Evolutionary conservation across 2,888 invertebrate species (phyloP), one percentile per base, ranked within the genome.

Genomic region (Adela reaumurella): DNA sequence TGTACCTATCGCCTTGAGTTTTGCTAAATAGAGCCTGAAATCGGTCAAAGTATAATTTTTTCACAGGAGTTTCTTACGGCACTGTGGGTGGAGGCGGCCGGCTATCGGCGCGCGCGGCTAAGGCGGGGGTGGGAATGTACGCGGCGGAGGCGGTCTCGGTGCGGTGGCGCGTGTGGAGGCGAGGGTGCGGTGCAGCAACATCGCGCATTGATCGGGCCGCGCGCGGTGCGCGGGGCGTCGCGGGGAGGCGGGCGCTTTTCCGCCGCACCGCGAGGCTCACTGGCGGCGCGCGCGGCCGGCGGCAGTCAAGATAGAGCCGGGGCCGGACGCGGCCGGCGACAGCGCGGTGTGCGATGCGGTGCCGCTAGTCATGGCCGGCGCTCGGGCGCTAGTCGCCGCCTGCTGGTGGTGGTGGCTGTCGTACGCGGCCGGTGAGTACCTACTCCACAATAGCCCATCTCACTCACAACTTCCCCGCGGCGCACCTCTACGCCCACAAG

Each of bases 381-480:
- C 74, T 74, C 77, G 77, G 78, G 72, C 79, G 77, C 79, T 79
- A 72, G 71, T 73, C 65, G 70, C 73, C 77, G 76, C 68, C 70
- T 74, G 71, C 70, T 74, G 68, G 67, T 72, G 70, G 71, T 74
- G 74, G 77, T 78, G 77, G 78, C 74, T 78, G 68, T 69, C 70
- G 61, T 64, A 68, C 64, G 70, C 77, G 71, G 73, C 76, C 77
- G 79, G 79, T 80, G 62, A 78, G 78, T 78, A 70, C 67, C 17
- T 47, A 45, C 48, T n/a, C n/a, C n/a, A n/a, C n/a, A n/a, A n/a
- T n/a, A n/a, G n/a, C 47, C 50, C 49, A 45, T 16, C 43, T 48
- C 8, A 10, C 10, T 45, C 11, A 5, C 19, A 18, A 18, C 18
- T 6, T 43, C 19, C 45, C n/a, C 19, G 6, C 45, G 14, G 19